Base-by-base conservation (phyloP, 30 jellyfish, hydroid and myxozoan genomes). In the Cassiopea xamachana region DNA sequence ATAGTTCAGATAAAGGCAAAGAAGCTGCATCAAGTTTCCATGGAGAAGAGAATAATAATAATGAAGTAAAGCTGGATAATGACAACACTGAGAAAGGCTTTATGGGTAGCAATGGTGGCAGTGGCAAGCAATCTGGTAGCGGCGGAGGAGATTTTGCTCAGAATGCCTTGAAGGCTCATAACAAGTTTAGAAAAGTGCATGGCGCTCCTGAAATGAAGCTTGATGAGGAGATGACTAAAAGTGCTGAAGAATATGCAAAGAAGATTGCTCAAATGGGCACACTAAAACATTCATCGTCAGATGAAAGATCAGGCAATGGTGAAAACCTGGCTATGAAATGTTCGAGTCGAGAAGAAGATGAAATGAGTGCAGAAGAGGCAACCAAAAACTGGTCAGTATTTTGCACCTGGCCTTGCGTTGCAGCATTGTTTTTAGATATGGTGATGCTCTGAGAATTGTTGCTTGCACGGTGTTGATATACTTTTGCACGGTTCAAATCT, bases 321-420 rank as follows among this genome's bases (percentile, higher is more conserved):
- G 99, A 96, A 89, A 96, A 96, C 69, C 93, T 92, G 43, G 99
- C 99, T 7, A 92, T 83, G 89, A 92, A 85, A 48, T 96, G 99
- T 82, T 79, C 91, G 48, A 77, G 92, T 43, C 77, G 76, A 39
- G 82, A 83, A 47, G 97, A 74, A 13, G 92, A 82, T 43, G 90
- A 88, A 72, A 83, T 91, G 97, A 79, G 98, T 46, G 99, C 97
- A 2, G 96, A 86, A n/a, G 97, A 91, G 69, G 98, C 99, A 1
- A 89, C 97, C 9, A 84, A 83, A 80, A 87, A 48, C 50, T 95
- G 99, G 99, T 95, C 64, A 8, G 98, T 43, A 1, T 47, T 70
- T 79, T 1, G 4, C 13, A 60, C 15, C 45, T n/a, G n/a, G n/a
- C n/a, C n/a, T n/a, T n/a, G n/a, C n/a, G n/a, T n/a, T n/a, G n/a